Evolutionary conservation across 2,113 vertebrate genomes (phyloP).

Genomic region (Aspiorhynchus laticeps): DNA sequence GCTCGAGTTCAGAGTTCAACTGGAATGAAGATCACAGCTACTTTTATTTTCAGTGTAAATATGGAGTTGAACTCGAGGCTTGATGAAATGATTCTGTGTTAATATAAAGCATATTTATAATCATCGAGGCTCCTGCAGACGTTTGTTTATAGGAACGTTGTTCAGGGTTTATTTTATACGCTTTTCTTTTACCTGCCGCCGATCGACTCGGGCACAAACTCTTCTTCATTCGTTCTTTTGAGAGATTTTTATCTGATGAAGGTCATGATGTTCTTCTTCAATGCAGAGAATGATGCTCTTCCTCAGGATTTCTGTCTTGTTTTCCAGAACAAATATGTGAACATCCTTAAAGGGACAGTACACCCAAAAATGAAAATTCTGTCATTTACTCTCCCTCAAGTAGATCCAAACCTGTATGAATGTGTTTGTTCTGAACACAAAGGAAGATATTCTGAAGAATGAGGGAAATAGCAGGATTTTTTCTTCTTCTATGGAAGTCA

Average conservation of each 20-base stretch:
- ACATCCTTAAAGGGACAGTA: no score
- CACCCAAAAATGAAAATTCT: no score
- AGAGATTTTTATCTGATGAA: slow-evolving; percentile 24
- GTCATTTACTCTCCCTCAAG: no score
- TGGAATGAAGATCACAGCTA: slow-evolving; percentile 47
- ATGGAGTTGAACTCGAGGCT: background rate
- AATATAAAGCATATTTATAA: slow-evolving; percentile 55
- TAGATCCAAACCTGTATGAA: no score
- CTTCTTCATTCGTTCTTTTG: background rate
- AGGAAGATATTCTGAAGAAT: no score
- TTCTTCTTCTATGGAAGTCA: no score
- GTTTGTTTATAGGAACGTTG: slow-evolving; percentile 38
- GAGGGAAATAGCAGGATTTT: no score
- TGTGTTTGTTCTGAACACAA: no score
- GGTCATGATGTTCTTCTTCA: background rate
- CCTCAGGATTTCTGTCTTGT: background rate
- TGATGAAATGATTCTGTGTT: slow-evolving; percentile 36
- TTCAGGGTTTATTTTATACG: background rate
- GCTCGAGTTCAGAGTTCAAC: no score
- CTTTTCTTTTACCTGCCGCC: slow-evolving; percentile 19
- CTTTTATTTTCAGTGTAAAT: slow-evolving; percentile 50
- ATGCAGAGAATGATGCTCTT: background rate
- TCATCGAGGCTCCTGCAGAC: slow-evolving; percentile 32
- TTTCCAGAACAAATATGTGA: no score
- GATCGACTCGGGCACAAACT: slow-evolving; percentile 14